phyloP scores from a whole-genome alignment of 2,797 vertebrate species.

The Anas acuta region DNA sequence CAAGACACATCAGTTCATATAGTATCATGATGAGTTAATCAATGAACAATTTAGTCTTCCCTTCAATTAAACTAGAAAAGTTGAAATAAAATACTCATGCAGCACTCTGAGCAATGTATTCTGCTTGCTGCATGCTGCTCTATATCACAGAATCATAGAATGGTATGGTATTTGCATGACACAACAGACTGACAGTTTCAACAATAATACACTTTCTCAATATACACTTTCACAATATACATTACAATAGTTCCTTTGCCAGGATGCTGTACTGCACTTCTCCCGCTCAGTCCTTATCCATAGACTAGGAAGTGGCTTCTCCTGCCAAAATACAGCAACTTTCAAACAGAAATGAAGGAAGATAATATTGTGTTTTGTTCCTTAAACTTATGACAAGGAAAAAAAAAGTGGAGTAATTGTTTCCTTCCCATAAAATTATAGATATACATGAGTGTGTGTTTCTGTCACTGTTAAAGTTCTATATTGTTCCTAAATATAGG shows the following conservation, averaged over 20 bases:
- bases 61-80: background rate
- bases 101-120: slow-evolving; percentile 28
- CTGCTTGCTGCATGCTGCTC: background rate
- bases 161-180: slow-evolving; percentile 14
- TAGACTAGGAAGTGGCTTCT: background rate
- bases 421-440: slow-evolving; percentile 18
- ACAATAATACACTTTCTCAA: slow-evolving; percentile 10
- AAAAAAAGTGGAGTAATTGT: slow-evolving; percentile 22
- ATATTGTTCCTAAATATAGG: slow-evolving; percentile 26
- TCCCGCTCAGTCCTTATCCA: background rate
- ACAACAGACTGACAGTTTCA: background rate
- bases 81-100: slow-evolving; percentile 13
- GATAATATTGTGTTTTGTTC: slow-evolving; percentile 3
- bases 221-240: background rate
- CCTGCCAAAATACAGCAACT: background rate
- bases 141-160: background rate
- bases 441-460: background rate
- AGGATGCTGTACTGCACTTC: background rate
- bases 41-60: background rate
- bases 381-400: background rate
- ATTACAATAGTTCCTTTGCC: background rate
- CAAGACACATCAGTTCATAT: background rate
- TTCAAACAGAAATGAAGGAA: background rate
- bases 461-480: slow-evolving; percentile 23
- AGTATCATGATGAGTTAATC: slow-evolving; percentile 1